Conservation (phyloP, 2,888 invertebrate genomes). For the Drosophila suboccidentalis region DNA sequence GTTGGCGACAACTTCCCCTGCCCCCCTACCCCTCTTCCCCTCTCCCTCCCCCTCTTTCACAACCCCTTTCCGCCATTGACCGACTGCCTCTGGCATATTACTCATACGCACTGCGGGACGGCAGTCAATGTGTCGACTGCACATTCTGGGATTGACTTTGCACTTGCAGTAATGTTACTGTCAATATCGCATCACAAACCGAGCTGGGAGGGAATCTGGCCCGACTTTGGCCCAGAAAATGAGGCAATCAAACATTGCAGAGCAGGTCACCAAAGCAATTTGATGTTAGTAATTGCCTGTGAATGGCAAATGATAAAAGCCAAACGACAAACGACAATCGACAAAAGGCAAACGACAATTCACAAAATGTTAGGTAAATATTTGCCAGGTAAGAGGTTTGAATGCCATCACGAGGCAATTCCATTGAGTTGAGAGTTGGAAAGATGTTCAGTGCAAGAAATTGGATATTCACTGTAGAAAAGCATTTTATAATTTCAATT, state of each 20-base stretch:
- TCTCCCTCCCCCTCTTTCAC: not conserved
- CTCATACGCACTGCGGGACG: slow-evolving; percentile 75
- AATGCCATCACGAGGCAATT: slow-evolving; percentile 38
- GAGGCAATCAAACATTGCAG: slow-evolving; percentile 66
- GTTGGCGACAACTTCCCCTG: slow-evolving; percentile 49
- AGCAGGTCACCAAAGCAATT: slow-evolving; percentile 41
- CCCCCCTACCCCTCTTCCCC: not conserved
- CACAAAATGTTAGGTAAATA: slow-evolving; percentile 50
- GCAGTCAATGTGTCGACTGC: slow-evolving; percentile 60
- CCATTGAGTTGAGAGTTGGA: not conserved
- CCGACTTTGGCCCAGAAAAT: slow-evolving; percentile 56
- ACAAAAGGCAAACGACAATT: slow-evolving; percentile 32
- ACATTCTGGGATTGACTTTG: slow-evolving; percentile 54
- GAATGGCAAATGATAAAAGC: slow-evolving; percentile 40
- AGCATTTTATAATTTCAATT: not conserved
- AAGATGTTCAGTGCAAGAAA: not conserved
- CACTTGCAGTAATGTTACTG: slow-evolving; percentile 56
- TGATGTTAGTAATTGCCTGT: slow-evolving; percentile 59
- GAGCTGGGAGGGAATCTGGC: not conserved
- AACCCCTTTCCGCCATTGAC: slow-evolving; percentile 3
- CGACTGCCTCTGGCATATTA: slow-evolving; percentile 63
- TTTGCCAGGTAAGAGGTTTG: slow-evolving; percentile 44
- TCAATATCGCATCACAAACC: slow-evolving; percentile 9
- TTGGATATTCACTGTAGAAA: not conserved
- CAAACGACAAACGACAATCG: slow-evolving; percentile 21